phyloP scores from a whole-genome alignment of 2,113 vertebrate species.

The Sorex fumeus region DNA sequence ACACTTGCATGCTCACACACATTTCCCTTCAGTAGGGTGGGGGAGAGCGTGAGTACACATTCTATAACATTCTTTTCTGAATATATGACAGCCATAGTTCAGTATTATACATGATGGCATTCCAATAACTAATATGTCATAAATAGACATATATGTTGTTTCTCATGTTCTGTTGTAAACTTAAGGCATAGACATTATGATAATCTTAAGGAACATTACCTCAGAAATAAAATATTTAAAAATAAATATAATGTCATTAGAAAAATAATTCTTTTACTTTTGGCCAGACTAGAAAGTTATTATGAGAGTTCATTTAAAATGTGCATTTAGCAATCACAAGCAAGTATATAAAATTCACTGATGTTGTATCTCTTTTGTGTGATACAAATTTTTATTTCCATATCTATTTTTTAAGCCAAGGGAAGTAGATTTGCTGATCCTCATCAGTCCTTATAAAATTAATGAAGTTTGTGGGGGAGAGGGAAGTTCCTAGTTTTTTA shows the following conservation, averaged over 20 bases:
- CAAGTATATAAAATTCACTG: no score
- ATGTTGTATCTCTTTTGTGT: slow-evolving; percentile 2
- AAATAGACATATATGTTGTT: background rate
- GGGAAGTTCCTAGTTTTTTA: background rate
- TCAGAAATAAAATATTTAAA: no score
- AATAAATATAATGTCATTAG: no score
- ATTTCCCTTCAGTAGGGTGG: background rate
- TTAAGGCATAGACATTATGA: no score
- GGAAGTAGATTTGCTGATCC: background rate
- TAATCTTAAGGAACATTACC: no score
- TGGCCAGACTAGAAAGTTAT: background rate
- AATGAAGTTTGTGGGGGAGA: background rate
- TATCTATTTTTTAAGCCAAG: background rate
- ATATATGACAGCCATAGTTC: background rate
- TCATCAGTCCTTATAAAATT: background rate
- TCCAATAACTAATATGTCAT: background rate
- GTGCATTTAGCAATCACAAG: slow-evolving; percentile 7
- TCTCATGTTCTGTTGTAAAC: background rate
- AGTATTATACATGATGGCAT: background rate
- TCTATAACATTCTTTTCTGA: background rate
- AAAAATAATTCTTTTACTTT: slow-evolving; percentile 24
- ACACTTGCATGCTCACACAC: background rate
- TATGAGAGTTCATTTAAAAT: background rate
- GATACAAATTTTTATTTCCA: background rate
- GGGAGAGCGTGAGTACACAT: no score